Percentiles rank a stretch among this genome's conserved stretches.
Evolutionary conservation across 2,113 vertebrate species (phyloP).

Genomic region (Oncorhynchus nerka): DNA sequence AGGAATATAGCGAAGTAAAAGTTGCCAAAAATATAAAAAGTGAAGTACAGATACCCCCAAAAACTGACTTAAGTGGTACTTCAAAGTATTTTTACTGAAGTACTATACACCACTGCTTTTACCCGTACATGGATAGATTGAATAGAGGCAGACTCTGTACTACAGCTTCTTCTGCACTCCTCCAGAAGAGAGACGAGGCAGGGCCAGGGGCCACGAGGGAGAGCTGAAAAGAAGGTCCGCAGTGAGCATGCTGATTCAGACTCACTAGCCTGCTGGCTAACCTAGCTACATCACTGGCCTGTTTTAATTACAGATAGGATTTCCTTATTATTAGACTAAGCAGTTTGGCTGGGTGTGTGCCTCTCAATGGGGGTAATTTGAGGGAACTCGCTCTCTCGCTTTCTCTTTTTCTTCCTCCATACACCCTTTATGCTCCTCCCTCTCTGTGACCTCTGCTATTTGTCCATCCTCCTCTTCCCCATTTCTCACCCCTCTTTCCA

Average conservation of each 20-base stretch:
- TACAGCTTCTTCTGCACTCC: no score
- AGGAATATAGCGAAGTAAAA: no score
- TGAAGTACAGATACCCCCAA: no score
- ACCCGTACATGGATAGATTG: no score
- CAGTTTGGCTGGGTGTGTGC: background rate
- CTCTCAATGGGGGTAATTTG: background rate
- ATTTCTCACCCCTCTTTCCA: background rate
- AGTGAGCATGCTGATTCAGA: background rate
- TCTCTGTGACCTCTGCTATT: background rate
- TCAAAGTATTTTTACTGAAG: no score
- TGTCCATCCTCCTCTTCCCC: background rate
- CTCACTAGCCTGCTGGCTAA: background rate
- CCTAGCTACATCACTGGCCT: background rate
- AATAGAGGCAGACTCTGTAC: no score
- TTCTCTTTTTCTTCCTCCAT: no score
- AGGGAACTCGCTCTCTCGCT: background rate
- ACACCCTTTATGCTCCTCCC: background rate
- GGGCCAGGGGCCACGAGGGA: background rate
- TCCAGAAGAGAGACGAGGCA: background rate
- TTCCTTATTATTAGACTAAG: background rate
- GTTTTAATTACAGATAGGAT: background rate
- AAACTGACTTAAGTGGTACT: no score
- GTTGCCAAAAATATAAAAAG: no score
- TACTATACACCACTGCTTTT: no score
- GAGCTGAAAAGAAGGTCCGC: constrained; percentile 16